A percentile compares a stretch with the other conserved stretches of the same genome.
These are phyloP conservation scores for Protaetia brevitarsis DNA, from an alignment of 1,140 invertebrate genomes.

Conservation along the genomic window DNA sequence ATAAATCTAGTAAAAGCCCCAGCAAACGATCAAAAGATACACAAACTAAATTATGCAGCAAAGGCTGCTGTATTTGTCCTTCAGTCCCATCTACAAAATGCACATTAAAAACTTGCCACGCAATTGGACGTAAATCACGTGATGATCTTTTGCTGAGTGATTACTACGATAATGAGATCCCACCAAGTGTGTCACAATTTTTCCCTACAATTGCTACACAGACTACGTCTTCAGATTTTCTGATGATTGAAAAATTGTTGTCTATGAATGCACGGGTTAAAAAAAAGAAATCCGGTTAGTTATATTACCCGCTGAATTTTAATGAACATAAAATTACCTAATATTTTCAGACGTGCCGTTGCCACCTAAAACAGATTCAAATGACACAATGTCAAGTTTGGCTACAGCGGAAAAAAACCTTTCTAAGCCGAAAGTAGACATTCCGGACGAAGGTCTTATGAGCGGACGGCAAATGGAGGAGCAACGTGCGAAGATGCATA, in stretches of 20 bases:
- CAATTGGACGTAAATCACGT: background rate
- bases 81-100: background rate
- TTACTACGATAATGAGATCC: background rate
- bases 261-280: background rate
- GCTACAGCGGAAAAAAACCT: too few species aligned
- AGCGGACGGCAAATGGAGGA: too few species aligned
- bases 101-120: background rate
- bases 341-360: background rate
- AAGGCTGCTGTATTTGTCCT: background rate
- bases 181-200: conserved; percentile 1
- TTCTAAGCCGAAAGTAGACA: too few species aligned
- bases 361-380: too few species aligned
- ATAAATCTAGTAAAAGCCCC: background rate
- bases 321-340: background rate
- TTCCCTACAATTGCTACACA: background rate
- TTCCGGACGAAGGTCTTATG: too few species aligned
- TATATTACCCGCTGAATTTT: background rate
- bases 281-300: background rate
- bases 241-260: background rate
- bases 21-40: background rate
- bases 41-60: background rate
- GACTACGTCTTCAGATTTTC: conserved; percentile 10
- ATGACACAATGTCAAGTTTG: too few species aligned
- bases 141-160: background rate
- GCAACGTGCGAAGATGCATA: too few species aligned